Conservation (phyloP, 2,888 invertebrate species). For the Drosophila peninsularis region DNA sequence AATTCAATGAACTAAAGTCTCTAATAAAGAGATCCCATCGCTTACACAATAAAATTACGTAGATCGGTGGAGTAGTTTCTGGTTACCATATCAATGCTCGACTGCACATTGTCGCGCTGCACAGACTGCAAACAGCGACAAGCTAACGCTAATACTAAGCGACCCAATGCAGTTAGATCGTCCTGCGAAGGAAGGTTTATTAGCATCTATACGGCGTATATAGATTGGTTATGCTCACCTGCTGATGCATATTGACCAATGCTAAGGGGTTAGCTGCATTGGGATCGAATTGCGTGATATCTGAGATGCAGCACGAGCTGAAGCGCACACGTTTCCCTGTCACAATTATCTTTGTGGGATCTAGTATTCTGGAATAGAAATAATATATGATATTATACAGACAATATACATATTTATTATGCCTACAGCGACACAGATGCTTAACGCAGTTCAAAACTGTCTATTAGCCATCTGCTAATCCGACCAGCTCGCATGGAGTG, state of each 20-base stretch:
- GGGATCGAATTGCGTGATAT: constrained; percentile 91
- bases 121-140: constrained; percentile 95
- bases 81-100: constrained; percentile 94
- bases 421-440: no score
- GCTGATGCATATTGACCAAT: constrained; percentile 89
- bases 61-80: constrained; percentile 97
- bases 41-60: constrained; percentile 96
- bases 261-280: constrained; percentile 88
- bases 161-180: constrained; percentile 95
- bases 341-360: constrained; percentile 95
- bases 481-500: neutral
- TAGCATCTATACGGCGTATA: neutral
- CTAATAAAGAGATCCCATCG: no score
- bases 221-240: constrained; percentile 75
- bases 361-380: constrained; percentile 89
- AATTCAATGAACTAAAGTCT: neutral
- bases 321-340: constrained; percentile 92
- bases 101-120: constrained; percentile 93
- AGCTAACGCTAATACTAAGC: constrained; percentile 95
- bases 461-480: neutral
- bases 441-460: no score
- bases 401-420: no score
- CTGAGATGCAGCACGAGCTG: constrained; percentile 92
- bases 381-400: neutral
- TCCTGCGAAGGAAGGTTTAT: constrained; percentile 85